Conservation (phyloP, 2,113 vertebrate genomes). For the Xenopus laevis region DNA sequence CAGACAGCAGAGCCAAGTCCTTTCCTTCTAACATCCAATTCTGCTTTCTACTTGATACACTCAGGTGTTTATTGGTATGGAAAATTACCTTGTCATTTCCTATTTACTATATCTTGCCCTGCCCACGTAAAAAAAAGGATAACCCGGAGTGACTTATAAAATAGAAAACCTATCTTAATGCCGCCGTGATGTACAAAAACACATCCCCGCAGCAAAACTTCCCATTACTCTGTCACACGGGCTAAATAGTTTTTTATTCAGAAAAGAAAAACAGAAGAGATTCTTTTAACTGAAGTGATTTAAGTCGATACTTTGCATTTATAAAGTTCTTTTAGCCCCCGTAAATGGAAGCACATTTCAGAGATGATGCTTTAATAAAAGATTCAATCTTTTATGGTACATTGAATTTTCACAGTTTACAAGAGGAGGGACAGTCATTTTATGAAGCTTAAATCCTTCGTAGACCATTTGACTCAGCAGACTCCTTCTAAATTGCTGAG, state of each 20-base stretch:
- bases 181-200: background rate
- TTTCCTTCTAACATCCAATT: slow-evolving; percentile 38
- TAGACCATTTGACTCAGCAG: slow-evolving; percentile 44
- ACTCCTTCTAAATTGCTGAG: slow-evolving; percentile 41
- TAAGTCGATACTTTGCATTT: slow-evolving; percentile 42
- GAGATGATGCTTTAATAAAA: slow-evolving; percentile 48
- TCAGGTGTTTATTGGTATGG: slow-evolving; percentile 32
- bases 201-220: slow-evolving; percentile 26
- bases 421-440: slow-evolving; percentile 29
- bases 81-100: slow-evolving; percentile 39
- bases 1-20: slow-evolving; percentile 9
- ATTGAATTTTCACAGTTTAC: slow-evolving; percentile 43
- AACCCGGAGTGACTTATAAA: background rate
- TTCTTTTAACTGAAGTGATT: slow-evolving; percentile 31
- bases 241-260: slow-evolving; percentile 46
- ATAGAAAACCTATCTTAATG: background rate
- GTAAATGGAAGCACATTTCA: slow-evolving; percentile 49
- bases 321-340: slow-evolving; percentile 33
- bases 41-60: slow-evolving; percentile 17
- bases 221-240: slow-evolving; percentile 14
- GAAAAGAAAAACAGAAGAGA: slow-evolving; percentile 25
- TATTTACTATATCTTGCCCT: slow-evolving; percentile 7
- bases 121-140: slow-evolving; percentile 23
- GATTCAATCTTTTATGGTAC: slow-evolving; percentile 42
- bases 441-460: slow-evolving; percentile 42